Evolutionary conservation across 2,113 vertebrate genomes (phyloP).

Genomic region (Sitta europaea): DNA sequence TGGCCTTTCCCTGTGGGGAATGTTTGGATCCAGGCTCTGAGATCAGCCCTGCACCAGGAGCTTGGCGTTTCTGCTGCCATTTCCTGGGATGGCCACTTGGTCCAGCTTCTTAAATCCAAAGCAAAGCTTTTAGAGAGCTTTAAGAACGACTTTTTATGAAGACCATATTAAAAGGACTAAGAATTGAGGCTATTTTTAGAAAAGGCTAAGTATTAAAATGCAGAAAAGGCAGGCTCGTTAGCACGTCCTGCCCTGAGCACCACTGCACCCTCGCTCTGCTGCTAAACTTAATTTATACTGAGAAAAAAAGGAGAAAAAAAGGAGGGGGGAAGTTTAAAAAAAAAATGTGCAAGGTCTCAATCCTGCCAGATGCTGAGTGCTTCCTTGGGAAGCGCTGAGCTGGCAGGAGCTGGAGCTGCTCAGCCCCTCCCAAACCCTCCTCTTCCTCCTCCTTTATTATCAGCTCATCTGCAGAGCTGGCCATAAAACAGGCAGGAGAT

Average conservation of each 20-base stretch:
- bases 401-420: background rate
- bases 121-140: background rate
- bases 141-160: background rate
- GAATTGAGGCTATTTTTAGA: background rate
- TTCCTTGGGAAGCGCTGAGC: background rate
- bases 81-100: background rate
- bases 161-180: background rate
- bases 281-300: background rate
- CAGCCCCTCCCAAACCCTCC: background rate
- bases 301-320: background rate
- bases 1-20: background rate
- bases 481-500: background rate
- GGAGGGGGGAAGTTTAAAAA: background rate
- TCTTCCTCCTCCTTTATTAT: background rate
- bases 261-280: background rate
- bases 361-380: constrained; percentile 27
- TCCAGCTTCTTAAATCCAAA: background rate
- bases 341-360: background rate
- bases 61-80: background rate
- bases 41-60: background rate
- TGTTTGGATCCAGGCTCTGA: accelerated
- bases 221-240: background rate
- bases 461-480: background rate
- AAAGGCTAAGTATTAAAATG: background rate
- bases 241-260: background rate